Percentiles rank a stretch among this genome's conserved stretches.
Conservation (phyloP, 2,888 invertebrate species). For the Tinea trinotella region DNA sequence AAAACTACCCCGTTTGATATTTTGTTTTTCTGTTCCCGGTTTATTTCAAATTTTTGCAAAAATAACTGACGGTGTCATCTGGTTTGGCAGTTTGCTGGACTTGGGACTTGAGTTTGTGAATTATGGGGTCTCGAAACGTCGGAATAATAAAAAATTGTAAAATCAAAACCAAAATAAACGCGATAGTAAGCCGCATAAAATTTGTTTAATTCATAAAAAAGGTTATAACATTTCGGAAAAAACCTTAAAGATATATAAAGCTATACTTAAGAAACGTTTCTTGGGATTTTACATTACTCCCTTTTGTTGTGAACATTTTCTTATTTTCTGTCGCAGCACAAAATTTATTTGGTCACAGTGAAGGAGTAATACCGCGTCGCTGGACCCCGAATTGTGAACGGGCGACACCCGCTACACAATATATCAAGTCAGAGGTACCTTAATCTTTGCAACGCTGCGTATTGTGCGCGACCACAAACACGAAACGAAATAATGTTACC, state of each 20-base stretch:
- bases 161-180: no score
- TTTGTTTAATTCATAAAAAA: neutral
- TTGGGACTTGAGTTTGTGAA: no score
- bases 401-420: slow-evolving; percentile 45
- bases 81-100: no score
- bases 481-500: slow-evolving; percentile 11
- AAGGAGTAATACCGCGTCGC: slow-evolving; percentile 37
- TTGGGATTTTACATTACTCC: neutral
- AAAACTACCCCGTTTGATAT: no score
- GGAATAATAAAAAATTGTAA: no score
- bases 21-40: no score
- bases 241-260: neutral
- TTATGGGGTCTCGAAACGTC: no score
- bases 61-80: no score
- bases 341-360: slow-evolving; percentile 45
- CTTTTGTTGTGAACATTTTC: slow-evolving; percentile 30
- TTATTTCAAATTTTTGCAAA: no score
- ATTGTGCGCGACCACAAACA: slow-evolving; percentile 13
- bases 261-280: neutral
- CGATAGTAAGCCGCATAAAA: no score
- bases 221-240: neutral
- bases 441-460: slow-evolving; percentile 23
- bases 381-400: slow-evolving; percentile 40
- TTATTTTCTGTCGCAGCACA: slow-evolving; percentile 38
- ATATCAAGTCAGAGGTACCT: slow-evolving; percentile 33